Percentiles rank a stretch among this genome's conserved stretches.
These are phyloP conservation scores for Denticeps clupeoides DNA, from an alignment of 2,797 vertebrate genomes.

Conservation along the genomic window DNA sequence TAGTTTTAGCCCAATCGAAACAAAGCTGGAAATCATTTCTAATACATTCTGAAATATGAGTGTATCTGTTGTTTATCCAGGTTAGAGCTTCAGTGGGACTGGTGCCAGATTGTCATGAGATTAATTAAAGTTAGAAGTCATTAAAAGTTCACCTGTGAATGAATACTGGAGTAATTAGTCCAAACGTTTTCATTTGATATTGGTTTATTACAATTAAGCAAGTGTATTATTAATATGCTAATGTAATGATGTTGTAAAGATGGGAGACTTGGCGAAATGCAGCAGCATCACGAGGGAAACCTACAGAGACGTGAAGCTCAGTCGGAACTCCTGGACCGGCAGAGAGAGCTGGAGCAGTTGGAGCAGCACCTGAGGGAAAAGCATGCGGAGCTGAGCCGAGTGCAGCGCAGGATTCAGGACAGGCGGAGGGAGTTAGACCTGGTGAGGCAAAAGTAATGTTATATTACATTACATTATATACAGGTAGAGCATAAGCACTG, in stretches of 20 bases:
- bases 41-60: too few species aligned
- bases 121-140: too few species aligned
- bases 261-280: conserved; percentile 23
- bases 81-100: too few species aligned
- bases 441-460: conserved; percentile 35
- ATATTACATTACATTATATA: background rate
- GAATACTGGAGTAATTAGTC: too few species aligned
- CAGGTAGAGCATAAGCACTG: background rate
- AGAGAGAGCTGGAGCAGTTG: conserved; percentile 49
- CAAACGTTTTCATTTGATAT: too few species aligned
- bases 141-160: too few species aligned
- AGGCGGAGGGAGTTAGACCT: conserved; percentile 45
- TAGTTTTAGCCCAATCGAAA: too few species aligned
- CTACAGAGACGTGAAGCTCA: conserved; percentile 49
- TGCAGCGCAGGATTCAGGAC: conserved; percentile 19
- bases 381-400: conserved; percentile 41
- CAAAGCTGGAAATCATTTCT: too few species aligned
- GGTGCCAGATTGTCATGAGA: too few species aligned
- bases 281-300: conserved; percentile 54
- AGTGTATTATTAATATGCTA: too few species aligned
- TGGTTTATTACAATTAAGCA: too few species aligned
- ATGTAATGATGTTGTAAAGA: conserved; percentile 23
- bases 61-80: too few species aligned
- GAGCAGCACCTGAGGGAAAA: conserved; percentile 46
- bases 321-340: conserved; percentile 8